Evolutionary conservation across 2,888 invertebrate species (phyloP), one percentile per base, ranked within the genome.

Genomic region (Thyatira batis): DNA sequence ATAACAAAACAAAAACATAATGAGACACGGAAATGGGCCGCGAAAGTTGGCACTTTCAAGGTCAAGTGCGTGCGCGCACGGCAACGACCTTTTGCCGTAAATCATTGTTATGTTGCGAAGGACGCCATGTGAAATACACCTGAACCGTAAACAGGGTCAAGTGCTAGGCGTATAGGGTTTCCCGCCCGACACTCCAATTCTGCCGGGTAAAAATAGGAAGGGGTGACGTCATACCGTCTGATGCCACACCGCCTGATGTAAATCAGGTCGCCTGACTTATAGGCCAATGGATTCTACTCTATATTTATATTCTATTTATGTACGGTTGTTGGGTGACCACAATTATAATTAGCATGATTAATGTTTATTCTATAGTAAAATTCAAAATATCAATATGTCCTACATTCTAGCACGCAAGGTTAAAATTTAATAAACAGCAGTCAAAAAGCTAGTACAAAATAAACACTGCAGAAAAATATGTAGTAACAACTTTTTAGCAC

Each of bases 81-180:
- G 81, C 89, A 89, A 83, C 90, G 91, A 91, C 82, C 90, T 84
- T 76, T 77, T 69, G 76, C 76, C 80, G 55, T 49, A 71, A 73
- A 76, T 67, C 78, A 78, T 81, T 85, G 79, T 81, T 78, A 70
- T 66, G 67, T 54, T 65, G 54, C 57, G 65, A 64, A 69, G 68
- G 68, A 75, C 67, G 72, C 52, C 55, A 50, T 56, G 49, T 71
- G 81, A 82, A 80, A 72, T 66, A 74, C 70, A 62, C 65, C 70
- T 70, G 73, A 73, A 69, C 71, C 60, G 72, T 76, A 71, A 83
- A 78, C 58, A 78, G 76, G 89, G 89, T 88, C 88, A 87, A 86
- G 88, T 80, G 74, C 82, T 80, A 63, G 65, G 60, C 76, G 84
- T 83, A 79, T 89, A 87, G 85, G 78, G 76, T 90, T 85, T 88